These are phyloP conservation scores for Melanostoma mellinum DNA, from an alignment of 2,888 invertebrate species.

Conservation along the genomic window DNA sequence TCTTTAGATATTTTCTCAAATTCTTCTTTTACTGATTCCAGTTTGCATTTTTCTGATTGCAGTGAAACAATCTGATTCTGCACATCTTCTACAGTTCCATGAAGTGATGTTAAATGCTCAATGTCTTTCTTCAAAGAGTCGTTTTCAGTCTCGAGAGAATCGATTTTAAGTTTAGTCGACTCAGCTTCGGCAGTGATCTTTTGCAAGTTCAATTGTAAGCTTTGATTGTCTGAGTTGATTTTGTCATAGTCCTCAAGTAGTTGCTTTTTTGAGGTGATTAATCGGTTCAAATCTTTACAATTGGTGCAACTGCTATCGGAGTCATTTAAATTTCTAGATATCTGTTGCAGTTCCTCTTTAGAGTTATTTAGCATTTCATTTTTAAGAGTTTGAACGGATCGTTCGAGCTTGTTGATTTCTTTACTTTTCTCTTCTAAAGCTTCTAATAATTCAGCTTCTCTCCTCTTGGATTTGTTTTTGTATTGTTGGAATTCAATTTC, in stretches of 20 bases:
- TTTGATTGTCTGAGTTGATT: slow-evolving; percentile 22
- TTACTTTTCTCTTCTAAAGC: slow-evolving; percentile 81
- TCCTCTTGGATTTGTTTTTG: slow-evolving; percentile 82
- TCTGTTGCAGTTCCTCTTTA: slow-evolving; percentile 76
- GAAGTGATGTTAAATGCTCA: slow-evolving; percentile 33
- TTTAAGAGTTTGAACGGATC: slow-evolving; percentile 73
- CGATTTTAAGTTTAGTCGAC: slow-evolving; percentile 50
- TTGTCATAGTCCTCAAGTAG: slow-evolving; percentile 57
- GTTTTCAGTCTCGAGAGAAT: slow-evolving; percentile 67
- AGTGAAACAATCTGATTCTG: slow-evolving; percentile 37
- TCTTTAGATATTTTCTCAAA: slow-evolving; percentile 60
- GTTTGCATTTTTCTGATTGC: slow-evolving; percentile 57
- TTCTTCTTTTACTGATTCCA: slow-evolving; percentile 49
- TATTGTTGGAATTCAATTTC: slow-evolving; percentile 84
- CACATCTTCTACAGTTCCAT: slow-evolving; percentile 37
- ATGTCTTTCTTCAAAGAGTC: slow-evolving; percentile 42
- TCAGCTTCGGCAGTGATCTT: slow-evolving; percentile 45
- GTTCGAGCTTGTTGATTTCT: slow-evolving; percentile 75
- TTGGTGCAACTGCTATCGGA: slow-evolving; percentile 74
- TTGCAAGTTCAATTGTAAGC: slow-evolving; percentile 24
- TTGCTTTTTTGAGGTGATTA: slow-evolving; percentile 74
- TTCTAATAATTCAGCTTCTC: slow-evolving; percentile 84
- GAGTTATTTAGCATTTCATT: slow-evolving; percentile 75
- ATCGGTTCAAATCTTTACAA: slow-evolving; percentile 76
- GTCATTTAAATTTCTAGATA: slow-evolving; percentile 72